Conservation (phyloP, 1,140 invertebrate genomes). For the Maniola jurtina region DNA sequence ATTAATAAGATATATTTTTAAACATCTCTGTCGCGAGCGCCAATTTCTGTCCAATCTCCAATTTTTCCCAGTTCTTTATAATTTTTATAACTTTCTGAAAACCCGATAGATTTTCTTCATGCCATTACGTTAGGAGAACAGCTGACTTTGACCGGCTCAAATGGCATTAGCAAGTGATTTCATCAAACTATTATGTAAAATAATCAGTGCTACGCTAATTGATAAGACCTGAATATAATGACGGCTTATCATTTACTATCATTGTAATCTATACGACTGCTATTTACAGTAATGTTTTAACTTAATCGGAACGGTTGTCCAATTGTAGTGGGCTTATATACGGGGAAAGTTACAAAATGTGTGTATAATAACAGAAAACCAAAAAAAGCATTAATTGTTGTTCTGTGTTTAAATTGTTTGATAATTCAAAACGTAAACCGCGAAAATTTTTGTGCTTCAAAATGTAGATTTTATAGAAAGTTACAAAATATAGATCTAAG, state of each 20-base stretch:
- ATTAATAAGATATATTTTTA: no score
- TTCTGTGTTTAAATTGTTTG: neutral
- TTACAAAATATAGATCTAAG: neutral
- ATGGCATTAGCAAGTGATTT: slow-evolving; percentile 16
- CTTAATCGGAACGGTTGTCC: slow-evolving; percentile 26
- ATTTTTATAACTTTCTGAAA: no score
- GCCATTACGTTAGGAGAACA: neutral
- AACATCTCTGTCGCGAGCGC: no score
- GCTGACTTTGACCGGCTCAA: neutral
- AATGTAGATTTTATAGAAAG: neutral
- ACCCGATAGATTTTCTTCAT: no score
- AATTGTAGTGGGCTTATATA: slow-evolving; percentile 9
- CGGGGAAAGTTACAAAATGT: neutral
- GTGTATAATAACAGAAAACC: neutral
- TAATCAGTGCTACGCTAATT: slow-evolving; percentile 50
- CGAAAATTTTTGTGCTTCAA: neutral
- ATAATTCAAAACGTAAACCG: no score
- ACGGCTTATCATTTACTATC: slow-evolving; percentile 50
- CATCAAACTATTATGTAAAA: slow-evolving; percentile 27
- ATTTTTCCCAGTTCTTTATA: no score
- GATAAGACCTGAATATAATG: slow-evolving; percentile 48
- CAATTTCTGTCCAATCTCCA: no score
- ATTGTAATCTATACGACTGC: slow-evolving; percentile 34
- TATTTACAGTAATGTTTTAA: slow-evolving; percentile 41
- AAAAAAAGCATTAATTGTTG: neutral